Evolutionary conservation across 2,797 vertebrate species (phyloP), one percentile per base, ranked within the genome.

Genomic region (Bovichtus variegatus): DNA sequence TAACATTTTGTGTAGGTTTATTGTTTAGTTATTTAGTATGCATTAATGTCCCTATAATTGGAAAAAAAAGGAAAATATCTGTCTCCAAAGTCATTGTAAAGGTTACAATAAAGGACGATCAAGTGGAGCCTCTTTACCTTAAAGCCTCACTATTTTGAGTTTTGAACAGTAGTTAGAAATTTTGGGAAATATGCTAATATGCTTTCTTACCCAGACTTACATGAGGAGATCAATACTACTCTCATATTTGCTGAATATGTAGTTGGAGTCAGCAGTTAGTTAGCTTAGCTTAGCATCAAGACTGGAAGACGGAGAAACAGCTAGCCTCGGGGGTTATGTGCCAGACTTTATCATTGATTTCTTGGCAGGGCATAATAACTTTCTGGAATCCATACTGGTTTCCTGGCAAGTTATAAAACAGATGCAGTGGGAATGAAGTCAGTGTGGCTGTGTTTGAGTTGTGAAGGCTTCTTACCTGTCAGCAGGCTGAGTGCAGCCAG

Each of bases 401-500:
- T 9, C n/a, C 34, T 57, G 3, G n/a, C 34, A 21, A 23, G 9
- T 21, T 16, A 58, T 34, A 43, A 61, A 29, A 21, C 61, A 2
- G 23, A 38, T 29, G 16, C 8, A 25, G 9, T 27, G 13, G 38
- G 29, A 50, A 9, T n/a, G 25, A 43, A 34, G 41, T 62, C 2
- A 21, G 18, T 21, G 38, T 69, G 23, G 3, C 5, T 34, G 40
- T 5, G 57, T 27, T 25, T 44, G 5, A 62, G 46, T 25, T 43
- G 23, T 64, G 31, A 61, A 23, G 12, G 7, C 36, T 5, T 36
- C 43, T 81, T 54, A 84, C 85, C 81, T 64, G 51, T 1, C 16
- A 76, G 8, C 64, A 84, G 44, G 55, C 59, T 18, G 19, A 85
- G 29, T n/a, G 36, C 77, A 41, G 70, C 50, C 72, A 80, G 25